Evolutionary conservation across 1,140 invertebrate species (phyloP), one percentile per base, ranked within the genome.

Genomic region (Brachionus koreanus): DNA sequence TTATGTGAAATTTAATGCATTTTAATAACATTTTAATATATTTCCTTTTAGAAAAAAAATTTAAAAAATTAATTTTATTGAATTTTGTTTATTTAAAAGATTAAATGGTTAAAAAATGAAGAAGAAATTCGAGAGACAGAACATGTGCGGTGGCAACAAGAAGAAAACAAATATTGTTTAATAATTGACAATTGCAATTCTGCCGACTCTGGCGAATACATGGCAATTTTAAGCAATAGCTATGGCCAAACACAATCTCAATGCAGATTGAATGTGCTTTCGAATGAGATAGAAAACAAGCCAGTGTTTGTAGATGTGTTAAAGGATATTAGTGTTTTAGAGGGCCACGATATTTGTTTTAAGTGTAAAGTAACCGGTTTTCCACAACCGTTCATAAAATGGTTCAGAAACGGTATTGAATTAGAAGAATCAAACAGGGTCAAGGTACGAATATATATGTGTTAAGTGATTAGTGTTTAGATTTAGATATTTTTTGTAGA

Each of bases 301-400:
- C 79, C 79, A 19, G 23, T 43, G 9, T 65, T 82, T 49, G 25
- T 65, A 6, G 42, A 82, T 65, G 10, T 42, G 1, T 19, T 82
- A n/a, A 65, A 69, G 42, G 57, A 82, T 16, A n/a, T 65, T 9
- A 69, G 16, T 43, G 25, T 69, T 5, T 23, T 5, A 16, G 79
- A 82, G 39, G 79, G 79, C 35, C 57, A 82, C 13, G 57, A 65
- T 49, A 33, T 82, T 33, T 43, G 57, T 37, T 49, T 82, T 16
- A 63, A 82, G 35, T 63, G 57, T n/a, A 43, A 52, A 46, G 35
- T 86, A 84, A 86, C 85, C 67, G 88, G 87, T 29, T 85, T 85
- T 16, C 88, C 88, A 13, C 85, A 87, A 76, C 87, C 88, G 19
- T 84, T 86, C 61, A 86, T 89, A 29, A 86, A 86, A 13, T 89